These are phyloP conservation scores for Prorops nasuta DNA, from an alignment of 1,140 invertebrate species.

Conservation along the genomic window DNA sequence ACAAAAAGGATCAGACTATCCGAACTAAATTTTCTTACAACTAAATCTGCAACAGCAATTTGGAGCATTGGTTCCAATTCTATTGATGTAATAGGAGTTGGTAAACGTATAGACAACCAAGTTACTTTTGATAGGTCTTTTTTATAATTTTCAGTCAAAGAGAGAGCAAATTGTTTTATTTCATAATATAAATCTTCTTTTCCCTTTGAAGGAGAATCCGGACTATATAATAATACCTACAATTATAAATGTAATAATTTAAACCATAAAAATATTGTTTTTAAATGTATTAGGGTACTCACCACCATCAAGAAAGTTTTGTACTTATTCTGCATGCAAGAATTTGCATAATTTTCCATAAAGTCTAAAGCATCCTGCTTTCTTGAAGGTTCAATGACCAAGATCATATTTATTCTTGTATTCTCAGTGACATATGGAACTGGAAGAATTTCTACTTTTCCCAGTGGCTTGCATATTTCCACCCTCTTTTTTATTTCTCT, in stretches of 20 bases:
- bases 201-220: slow-evolving; percentile 64
- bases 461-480: slow-evolving; percentile 76
- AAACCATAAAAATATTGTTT: slow-evolving; percentile 12
- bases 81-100: slow-evolving; percentile 36
- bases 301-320: slow-evolving; percentile 75
- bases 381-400: slow-evolving; percentile 63
- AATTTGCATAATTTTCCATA: slow-evolving; percentile 68
- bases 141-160: slow-evolving; percentile 68
- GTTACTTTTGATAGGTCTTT: slow-evolving; percentile 68
- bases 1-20: slow-evolving; percentile 70
- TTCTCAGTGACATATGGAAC: slow-evolving; percentile 92
- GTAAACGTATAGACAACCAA: slow-evolving; percentile 70
- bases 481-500: slow-evolving; percentile 55
- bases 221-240: slow-evolving; percentile 63
- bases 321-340: slow-evolving; percentile 73
- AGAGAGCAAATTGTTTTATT: slow-evolving; percentile 64
- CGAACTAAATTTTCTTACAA: slow-evolving; percentile 67
- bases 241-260: slow-evolving; percentile 24
- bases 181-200: slow-evolving; percentile 64
- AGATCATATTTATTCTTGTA: slow-evolving; percentile 72
- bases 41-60: slow-evolving; percentile 71
- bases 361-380: slow-evolving; percentile 62
- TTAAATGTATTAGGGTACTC: slow-evolving; percentile 19
- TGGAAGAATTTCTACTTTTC: slow-evolving; percentile 79
- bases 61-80: slow-evolving; percentile 55